Conservation (phyloP, 2,888 invertebrate species). For the Chydorus sphaericus region DNA sequence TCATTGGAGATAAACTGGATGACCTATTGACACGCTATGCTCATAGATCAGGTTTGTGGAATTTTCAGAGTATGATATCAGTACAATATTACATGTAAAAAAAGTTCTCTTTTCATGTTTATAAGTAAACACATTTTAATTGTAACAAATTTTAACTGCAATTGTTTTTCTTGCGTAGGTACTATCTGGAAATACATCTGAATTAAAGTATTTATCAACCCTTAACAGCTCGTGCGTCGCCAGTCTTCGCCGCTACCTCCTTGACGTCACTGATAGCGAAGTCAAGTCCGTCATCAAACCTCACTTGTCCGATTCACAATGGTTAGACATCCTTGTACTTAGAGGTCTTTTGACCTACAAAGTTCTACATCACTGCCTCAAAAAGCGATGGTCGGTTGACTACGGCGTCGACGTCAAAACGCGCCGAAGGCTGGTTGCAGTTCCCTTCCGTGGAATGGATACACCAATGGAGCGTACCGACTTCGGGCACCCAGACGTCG, state of each 20-base stretch:
- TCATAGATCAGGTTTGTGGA: background rate
- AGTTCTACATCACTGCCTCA: conserved; percentile 15
- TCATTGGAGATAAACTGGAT: background rate
- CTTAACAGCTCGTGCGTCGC: background rate
- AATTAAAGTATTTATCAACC: background rate
- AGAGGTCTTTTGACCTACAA: conserved; percentile 17
- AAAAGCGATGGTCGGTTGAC: conserved; percentile 20
- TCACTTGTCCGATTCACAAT: background rate
- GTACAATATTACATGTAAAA: too few relatives aligned
- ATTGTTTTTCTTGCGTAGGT: too few relatives aligned
- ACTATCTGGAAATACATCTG: background rate
- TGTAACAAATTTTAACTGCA: too few relatives aligned
- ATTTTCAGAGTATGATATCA: too few relatives aligned
- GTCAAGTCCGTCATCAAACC: background rate
- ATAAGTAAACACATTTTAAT: too few relatives aligned
- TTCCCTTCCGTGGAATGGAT: conserved; percentile 19
- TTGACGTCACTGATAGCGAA: background rate
- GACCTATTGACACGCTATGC: background rate
- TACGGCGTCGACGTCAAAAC: conserved; percentile 18
- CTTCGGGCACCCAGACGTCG: conserved; percentile 20
- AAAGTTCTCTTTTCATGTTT: too few relatives aligned
- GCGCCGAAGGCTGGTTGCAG: conserved; percentile 16
- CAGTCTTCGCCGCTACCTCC: background rate
- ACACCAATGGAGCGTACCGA: conserved; percentile 18
- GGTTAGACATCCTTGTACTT: conserved; percentile 14